A percentile compares a stretch with the other conserved stretches of the same genome.
Evolutionary conservation across 2,797 vertebrate genomes (phyloP).

Genomic region (Sebastes nivosus): DNA sequence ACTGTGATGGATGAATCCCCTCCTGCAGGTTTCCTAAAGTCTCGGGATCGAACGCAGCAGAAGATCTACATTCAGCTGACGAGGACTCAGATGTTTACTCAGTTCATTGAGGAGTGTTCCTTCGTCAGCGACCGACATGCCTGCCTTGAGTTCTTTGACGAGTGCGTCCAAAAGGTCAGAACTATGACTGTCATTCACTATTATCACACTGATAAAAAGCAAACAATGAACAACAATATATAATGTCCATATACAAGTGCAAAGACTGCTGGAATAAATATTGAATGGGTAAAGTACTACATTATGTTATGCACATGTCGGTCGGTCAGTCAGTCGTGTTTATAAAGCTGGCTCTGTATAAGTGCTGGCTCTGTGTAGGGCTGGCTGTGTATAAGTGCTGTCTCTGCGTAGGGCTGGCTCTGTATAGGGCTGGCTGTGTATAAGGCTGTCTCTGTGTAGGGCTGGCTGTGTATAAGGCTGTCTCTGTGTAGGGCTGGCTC

Average conservation of each 20-base stretch:
- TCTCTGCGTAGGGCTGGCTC: no score
- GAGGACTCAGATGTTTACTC: conserved; percentile 93
- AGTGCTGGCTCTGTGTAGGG: no score
- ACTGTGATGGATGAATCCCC: neutral
- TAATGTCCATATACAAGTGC: no score
- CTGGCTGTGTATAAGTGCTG: no score
- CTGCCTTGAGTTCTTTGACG: conserved; percentile 93
- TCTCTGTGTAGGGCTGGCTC: no score
- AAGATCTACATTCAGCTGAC: conserved; percentile 91
- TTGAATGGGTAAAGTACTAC: neutral
- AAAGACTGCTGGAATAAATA: neutral
- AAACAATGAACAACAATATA: no score
- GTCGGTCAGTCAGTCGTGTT: no score
- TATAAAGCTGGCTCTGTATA: no score
- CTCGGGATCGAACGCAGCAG: conserved; percentile 91
- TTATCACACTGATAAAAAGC: neutral
- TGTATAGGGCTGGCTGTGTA: no score
- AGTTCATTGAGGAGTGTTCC: conserved; percentile 96
- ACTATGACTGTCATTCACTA: neutral
- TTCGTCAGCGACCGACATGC: conserved; percentile 92
- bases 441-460: no score
- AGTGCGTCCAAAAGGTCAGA: conserved; percentile 90
- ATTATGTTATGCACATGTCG: neutral
- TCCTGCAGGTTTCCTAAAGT: conserved; percentile 89
- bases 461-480: no score